A percentile compares a stretch with the other conserved stretches of the same genome.
These are phyloP conservation scores for Ormyrus pomaceus DNA, from an alignment of 2,888 invertebrate genomes.

Conservation along the genomic window DNA sequence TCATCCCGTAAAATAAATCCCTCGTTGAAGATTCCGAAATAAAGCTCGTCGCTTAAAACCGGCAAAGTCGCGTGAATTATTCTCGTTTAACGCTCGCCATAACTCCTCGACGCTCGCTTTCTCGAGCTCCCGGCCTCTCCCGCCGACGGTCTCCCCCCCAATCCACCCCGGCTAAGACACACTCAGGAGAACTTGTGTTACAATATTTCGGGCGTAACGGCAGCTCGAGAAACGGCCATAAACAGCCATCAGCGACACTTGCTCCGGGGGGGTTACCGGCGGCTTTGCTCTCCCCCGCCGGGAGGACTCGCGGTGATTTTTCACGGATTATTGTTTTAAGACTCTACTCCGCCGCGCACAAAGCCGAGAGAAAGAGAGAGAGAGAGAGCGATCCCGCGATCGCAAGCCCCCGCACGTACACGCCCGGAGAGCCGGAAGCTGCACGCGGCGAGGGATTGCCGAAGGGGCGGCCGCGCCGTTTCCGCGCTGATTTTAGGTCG, in stretches of 20 bases:
- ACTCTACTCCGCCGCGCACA: background rate
- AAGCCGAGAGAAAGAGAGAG: slow-evolving; percentile 19
- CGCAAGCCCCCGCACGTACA: slow-evolving; percentile 56
- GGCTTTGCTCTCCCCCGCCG: slow-evolving; percentile 42
- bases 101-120: background rate
- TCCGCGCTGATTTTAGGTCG: slow-evolving; percentile 50
- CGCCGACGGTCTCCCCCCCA: too few relatives aligned
- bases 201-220: slow-evolving; percentile 37
- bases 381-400: slow-evolving; percentile 55
- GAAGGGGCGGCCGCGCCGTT: slow-evolving; percentile 8
- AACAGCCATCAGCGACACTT: slow-evolving; percentile 63
- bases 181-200: slow-evolving; percentile 24
- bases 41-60: background rate
- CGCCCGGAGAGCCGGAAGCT: slow-evolving; percentile 33
- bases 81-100: slow-evolving; percentile 38
- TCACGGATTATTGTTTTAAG: slow-evolving; percentile 70
- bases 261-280: slow-evolving; percentile 59
- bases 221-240: slow-evolving; percentile 55
- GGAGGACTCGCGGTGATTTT: slow-evolving; percentile 59
- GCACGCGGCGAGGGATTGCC: background rate
- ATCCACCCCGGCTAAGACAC: background rate
- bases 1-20: too few relatives aligned
- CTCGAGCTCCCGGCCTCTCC: too few relatives aligned
- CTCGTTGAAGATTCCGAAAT: background rate
- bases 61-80: slow-evolving; percentile 30